Percentiles rank a stretch among this genome's conserved stretches.
phyloP scores from a whole-genome alignment of 92 coral and sea anemone genomes.

The Epizoanthus stellaris region DNA sequence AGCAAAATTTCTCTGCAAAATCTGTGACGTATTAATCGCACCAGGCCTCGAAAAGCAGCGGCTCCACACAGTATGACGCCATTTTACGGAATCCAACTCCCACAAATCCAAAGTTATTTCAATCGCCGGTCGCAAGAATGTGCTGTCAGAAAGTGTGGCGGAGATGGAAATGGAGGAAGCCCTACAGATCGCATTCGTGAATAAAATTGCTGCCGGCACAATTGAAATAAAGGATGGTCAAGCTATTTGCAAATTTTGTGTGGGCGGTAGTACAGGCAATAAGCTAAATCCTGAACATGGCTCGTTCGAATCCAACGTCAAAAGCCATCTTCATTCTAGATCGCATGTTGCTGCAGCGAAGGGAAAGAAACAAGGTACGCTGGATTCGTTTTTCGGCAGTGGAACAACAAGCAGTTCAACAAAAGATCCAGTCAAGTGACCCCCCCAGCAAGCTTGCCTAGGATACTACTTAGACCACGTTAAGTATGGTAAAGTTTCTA shows the following conservation, averaged over 20 bases:
- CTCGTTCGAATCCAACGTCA: constrained; percentile 45
- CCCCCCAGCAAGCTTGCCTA: constrained; percentile 41
- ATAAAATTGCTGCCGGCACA: constrained; percentile 44
- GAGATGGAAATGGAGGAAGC: constrained; percentile 55
- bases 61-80: constrained; percentile 40
- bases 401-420: constrained; percentile 29
- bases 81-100: constrained; percentile 38
- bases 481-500: constrained; percentile 42
- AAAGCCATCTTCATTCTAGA: constrained; percentile 44
- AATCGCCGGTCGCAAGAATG: constrained; percentile 37
- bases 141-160: constrained; percentile 49
- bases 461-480: constrained; percentile 44
- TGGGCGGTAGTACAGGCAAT: constrained; percentile 35
- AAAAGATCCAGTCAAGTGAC: constrained; percentile 19
- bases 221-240: constrained; percentile 38
- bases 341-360: constrained; percentile 39
- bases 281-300: constrained; percentile 49
- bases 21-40: constrained; percentile 47
- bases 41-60: constrained; percentile 38
- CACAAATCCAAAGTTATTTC: constrained; percentile 53
- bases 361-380: constrained; percentile 52
- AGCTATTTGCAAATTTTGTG: constrained; percentile 40
- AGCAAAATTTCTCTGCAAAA: constrained; percentile 40
- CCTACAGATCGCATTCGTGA: constrained; percentile 36
- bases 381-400: constrained; percentile 37